Base-by-base conservation (phyloP, 2,797 vertebrate species). In the Toxotes lorentzi region DNA sequence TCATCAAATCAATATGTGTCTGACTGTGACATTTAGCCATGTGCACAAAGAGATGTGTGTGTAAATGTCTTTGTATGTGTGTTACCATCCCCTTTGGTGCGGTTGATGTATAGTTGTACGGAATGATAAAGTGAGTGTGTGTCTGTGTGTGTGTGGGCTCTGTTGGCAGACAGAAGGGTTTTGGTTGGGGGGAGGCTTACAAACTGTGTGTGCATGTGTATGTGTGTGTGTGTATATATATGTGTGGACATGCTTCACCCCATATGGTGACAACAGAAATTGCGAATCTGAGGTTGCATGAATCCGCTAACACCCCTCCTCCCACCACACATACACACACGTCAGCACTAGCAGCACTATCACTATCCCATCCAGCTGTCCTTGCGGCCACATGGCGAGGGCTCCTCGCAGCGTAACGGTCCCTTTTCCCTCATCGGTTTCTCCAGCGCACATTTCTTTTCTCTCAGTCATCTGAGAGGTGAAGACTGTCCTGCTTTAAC, bases 11-110 rank as follows among this genome's bases (percentile, higher is more conserved):
- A 89, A 93, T 93, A 91, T 13, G 59, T 84, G 88, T 89, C 89
- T 73, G 78, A 67, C 79, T 77, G 73, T 94, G 93, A 92, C 92
- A 93, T 94, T 93, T 91, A 91, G 84, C 84, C 87, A 83, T 72
- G 88, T 88, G 74, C 76, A 57, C 54, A 58, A 43, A 68, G 63
- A 66, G 23, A 75, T 40, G 65, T 67, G 79, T 69, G 73, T 70
- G 50, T 61, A 21, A 41, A 38, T 35, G 72, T 81, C 54, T 70
- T 68, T 72, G 60, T 72, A 34, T 71, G 80, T 86, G 77, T 82
- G 85, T 81, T 81, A 77, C 73, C 76, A 79, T 79, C 67, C 35
- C 51, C 47, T 85, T 61, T 60, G 63, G 63, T 53, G 62, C 11
- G 40, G 65, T 11, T 85, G 85, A 81, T 81, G 54, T 68, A 76